phyloP scores from a whole-genome alignment of 2,113 vertebrate genomes.

The Oryzias celebensis region DNA sequence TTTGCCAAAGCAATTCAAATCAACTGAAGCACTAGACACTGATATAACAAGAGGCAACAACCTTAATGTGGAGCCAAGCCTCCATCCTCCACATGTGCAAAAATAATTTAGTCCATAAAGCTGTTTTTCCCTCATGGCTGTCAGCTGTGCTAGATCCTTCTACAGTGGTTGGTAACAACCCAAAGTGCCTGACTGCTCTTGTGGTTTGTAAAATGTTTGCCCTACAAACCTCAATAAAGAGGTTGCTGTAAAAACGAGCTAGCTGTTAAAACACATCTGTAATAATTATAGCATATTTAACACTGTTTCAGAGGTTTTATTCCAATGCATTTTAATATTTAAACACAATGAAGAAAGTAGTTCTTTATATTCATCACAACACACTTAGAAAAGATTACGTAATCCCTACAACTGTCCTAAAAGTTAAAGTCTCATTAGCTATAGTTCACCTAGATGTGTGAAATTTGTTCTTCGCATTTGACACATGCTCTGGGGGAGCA shows the following conservation, averaged over 20 bases:
- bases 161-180: conserved; percentile 15
- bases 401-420: too few relatives aligned
- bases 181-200: conserved; percentile 5
- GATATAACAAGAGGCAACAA: not conserved
- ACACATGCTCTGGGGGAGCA: too few relatives aligned
- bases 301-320: too few relatives aligned
- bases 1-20: not conserved
- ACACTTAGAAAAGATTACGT: too few relatives aligned
- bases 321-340: not conserved
- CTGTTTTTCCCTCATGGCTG: not conserved
- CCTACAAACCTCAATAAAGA: conserved; percentile 39
- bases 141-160: conserved; percentile 27
- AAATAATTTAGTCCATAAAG: conserved; percentile 1
- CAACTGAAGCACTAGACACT: not conserved
- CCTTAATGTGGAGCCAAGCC: not conserved
- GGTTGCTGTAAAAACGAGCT: not conserved
- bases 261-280: not conserved
- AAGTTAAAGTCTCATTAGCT: too few relatives aligned
- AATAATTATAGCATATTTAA: too few relatives aligned
- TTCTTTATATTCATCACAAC: too few relatives aligned
- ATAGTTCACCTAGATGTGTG: too few relatives aligned
- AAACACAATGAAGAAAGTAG: too few relatives aligned
- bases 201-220: conserved; percentile 38
- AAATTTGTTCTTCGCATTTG: too few relatives aligned
- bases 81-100: not conserved